phyloP scores from a whole-genome alignment of 2,797 vertebrate genomes.

The Eulemur coronatus region DNA sequence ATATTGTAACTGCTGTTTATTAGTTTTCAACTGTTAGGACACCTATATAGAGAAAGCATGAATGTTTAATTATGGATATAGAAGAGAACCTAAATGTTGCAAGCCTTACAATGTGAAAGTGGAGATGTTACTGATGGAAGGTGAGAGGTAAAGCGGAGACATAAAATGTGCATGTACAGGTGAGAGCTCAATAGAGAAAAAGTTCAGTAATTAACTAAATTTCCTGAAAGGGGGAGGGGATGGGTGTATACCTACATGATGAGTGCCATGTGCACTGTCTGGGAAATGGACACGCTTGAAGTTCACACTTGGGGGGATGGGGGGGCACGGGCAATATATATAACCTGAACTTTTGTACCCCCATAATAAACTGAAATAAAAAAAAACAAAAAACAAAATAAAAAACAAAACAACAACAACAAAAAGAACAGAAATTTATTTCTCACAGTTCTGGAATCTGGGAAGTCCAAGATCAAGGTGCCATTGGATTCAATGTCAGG shows the following conservation, averaged over 20 bases:
- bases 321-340: too few relatives aligned
- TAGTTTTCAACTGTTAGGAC: not conserved
- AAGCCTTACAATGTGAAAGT: not conserved
- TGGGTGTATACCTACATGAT: too few relatives aligned
- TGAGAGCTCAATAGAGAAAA: not conserved
- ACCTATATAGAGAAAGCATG: not conserved
- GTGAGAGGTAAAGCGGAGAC: not conserved
- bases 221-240: not conserved
- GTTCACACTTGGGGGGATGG: too few relatives aligned
- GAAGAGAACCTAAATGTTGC: not conserved
- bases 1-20: not conserved
- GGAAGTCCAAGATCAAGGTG: not conserved
- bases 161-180: not conserved
- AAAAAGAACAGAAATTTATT: not conserved
- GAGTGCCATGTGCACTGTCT: too few relatives aligned
- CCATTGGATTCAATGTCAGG: not conserved
- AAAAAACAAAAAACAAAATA: too few relatives aligned
- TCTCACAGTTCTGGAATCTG: not conserved
- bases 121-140: not conserved
- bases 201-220: not conserved
- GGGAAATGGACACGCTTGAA: too few relatives aligned
- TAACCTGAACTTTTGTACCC: too few relatives aligned
- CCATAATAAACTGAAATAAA: too few relatives aligned
- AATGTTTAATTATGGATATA: not conserved
- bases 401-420: too few relatives aligned